A percentile compares a stretch with the other conserved stretches of the same genome.
Conservation (phyloP, 2,888 invertebrate species). For the Scrobipalpa costella region DNA sequence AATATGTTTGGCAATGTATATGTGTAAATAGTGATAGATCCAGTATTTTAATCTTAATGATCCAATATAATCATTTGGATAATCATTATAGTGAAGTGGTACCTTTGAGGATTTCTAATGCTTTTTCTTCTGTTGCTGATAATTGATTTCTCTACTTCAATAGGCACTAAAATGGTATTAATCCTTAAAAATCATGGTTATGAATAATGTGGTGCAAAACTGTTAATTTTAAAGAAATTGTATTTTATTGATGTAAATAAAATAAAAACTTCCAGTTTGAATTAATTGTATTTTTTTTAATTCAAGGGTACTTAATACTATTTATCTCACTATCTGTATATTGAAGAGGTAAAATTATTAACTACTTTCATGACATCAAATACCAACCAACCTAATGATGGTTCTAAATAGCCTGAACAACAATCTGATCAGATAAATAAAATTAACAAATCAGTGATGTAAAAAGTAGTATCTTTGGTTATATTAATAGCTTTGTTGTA, state of each 20-base stretch:
- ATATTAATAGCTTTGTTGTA: too few relatives aligned
- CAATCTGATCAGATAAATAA: too few relatives aligned
- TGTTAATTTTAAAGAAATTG: slow-evolving; percentile 10
- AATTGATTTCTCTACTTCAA: too few relatives aligned
- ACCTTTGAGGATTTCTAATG: background rate
- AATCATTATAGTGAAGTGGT: background rate
- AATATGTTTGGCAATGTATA: slow-evolving; percentile 21
- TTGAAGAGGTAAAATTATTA: background rate
- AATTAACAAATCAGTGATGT: too few relatives aligned
- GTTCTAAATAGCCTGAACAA: too few relatives aligned
- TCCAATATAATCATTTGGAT: background rate
- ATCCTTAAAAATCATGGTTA: slow-evolving; percentile 14
- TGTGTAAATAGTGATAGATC: slow-evolving; percentile 23
- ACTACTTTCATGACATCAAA: too few relatives aligned
- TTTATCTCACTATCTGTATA: background rate
- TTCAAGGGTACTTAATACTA: background rate
- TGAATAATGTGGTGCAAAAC: slow-evolving; percentile 23
- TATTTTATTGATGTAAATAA: slow-evolving; percentile 22
- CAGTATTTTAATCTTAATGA: slow-evolving; percentile 21
- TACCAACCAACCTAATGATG: too few relatives aligned
- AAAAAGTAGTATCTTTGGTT: too few relatives aligned
- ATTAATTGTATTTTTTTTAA: slow-evolving; percentile 15
- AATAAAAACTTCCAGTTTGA: slow-evolving; percentile 20
- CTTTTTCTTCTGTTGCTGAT: background rate
- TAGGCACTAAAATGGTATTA: background rate